Evolutionary conservation across 2,113 vertebrate genomes (phyloP), one percentile per base, ranked within the genome.

Genomic region (Cacatua alba): DNA sequence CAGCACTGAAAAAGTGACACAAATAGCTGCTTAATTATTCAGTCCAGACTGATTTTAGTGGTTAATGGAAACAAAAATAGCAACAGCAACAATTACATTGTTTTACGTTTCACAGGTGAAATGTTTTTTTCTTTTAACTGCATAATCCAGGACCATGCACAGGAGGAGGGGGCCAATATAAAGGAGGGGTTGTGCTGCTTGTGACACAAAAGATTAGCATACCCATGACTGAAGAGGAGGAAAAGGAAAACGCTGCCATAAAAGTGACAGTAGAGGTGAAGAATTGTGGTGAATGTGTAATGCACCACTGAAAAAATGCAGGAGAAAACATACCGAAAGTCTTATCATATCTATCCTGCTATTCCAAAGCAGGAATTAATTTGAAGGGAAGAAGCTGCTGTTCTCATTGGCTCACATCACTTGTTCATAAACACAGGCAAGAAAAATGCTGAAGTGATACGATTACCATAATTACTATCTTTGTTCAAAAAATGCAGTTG

Each of bases 1-100:
- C 86, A 88, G 26, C 57, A 55, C 17, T 84, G 91, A 85, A 93
- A 92, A 49, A 67, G 29, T 69, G 89, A 90, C 71, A 91, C 46
- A 92, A 86, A 95, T 63, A 89, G 85, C 70, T 83, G 63, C 80
- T 93, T 94, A 91, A 94, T 95, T 90, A 94, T 95, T 96, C 85
- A 75, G 35, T 91, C 86, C 70, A 81, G 80, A 48, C 70, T 51
- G 43, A 59, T 12, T 95, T 92, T 68, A 88, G 48, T 85, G 29
- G 62, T 48, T 78, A 92, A 83, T 72, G n/a, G 31, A 92, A 85
- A 91, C 75, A 90, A 94, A 91, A 96, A 72, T 29, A 85, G 33
- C 39, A 83, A 41, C 35, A 67, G 23, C 35, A 80, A 83, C 83
- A 82, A 90, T 46, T 37, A 31, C 18, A 67, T 41, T 80, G 52